These are phyloP conservation scores for Rana temporaria DNA, from an alignment of 2,113 vertebrate species.

Conservation along the genomic window DNA sequence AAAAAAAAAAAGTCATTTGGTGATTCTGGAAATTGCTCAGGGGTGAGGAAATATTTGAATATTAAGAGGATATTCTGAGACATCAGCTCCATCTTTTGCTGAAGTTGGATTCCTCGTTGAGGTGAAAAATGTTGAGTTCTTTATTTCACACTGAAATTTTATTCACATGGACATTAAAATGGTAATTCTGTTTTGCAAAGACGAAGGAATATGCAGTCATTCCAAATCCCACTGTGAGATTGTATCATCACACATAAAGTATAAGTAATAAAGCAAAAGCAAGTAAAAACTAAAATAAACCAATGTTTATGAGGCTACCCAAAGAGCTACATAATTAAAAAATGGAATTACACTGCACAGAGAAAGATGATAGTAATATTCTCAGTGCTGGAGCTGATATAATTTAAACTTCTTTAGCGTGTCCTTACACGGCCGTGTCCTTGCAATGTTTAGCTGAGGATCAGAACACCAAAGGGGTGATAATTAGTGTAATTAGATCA, in stretches of 20 bases:
- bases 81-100: neutral
- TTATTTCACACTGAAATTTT: neutral
- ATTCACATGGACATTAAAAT: neutral
- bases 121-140: conserved; percentile 6
- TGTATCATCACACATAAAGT: neutral
- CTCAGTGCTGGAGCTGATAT: no score
- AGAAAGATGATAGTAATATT: no score
- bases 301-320: neutral
- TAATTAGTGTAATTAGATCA: no score
- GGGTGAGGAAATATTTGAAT: conserved; percentile 8
- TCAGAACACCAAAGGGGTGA: no score
- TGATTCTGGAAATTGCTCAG: conserved; percentile 27
- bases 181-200: neutral
- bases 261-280: neutral
- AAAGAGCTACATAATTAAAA: neutral
- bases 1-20: conserved; percentile 1
- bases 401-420: no score
- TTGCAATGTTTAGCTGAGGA: no score
- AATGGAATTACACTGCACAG: neutral
- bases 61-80: neutral
- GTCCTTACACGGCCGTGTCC: no score
- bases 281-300: neutral
- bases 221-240: neutral
- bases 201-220: neutral
- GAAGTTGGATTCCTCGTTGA: neutral